Conservation (phyloP, 2,888 invertebrate genomes). For the Choristoneura rosaceana region DNA sequence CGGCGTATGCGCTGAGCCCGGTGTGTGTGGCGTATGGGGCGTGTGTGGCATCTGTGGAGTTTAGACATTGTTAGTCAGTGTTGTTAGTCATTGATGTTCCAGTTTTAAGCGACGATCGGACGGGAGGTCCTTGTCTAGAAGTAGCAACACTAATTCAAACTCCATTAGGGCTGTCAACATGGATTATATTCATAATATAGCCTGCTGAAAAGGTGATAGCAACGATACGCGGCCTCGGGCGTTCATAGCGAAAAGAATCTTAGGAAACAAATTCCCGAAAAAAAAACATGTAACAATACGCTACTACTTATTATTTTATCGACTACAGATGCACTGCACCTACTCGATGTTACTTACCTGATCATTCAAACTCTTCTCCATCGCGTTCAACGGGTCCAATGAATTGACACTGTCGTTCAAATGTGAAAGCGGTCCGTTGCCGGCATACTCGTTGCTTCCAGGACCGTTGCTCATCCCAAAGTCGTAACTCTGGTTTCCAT, state of each 20-base stretch:
- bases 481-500: slow-evolving; percentile 83
- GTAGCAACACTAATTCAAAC: background rate
- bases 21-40: slow-evolving; percentile 88
- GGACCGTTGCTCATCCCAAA: slow-evolving; percentile 85
- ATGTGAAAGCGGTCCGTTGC: slow-evolving; percentile 92
- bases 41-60: slow-evolving; percentile 69
- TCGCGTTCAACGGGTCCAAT: slow-evolving; percentile 95
- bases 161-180: too few relatives aligned
- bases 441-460: slow-evolving; percentile 87
- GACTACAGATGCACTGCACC: background rate
- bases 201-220: too few relatives aligned
- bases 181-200: too few relatives aligned
- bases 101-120: background rate
- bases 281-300: too few relatives aligned
- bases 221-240: too few relatives aligned
- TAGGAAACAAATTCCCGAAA: too few relatives aligned
- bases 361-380: slow-evolving; percentile 96
- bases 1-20: slow-evolving; percentile 92
- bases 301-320: too few relatives aligned
- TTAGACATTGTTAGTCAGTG: background rate
- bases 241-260: too few relatives aligned
- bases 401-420: slow-evolving; percentile 94
- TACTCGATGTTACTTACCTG: slow-evolving; percentile 85
- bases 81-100: background rate
- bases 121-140: background rate